Percentiles rank a stretch among this genome's conserved stretches.
These are phyloP conservation scores for Notechis scutatus DNA, from an alignment of 2,113 vertebrate species.

Conservation along the genomic window DNA sequence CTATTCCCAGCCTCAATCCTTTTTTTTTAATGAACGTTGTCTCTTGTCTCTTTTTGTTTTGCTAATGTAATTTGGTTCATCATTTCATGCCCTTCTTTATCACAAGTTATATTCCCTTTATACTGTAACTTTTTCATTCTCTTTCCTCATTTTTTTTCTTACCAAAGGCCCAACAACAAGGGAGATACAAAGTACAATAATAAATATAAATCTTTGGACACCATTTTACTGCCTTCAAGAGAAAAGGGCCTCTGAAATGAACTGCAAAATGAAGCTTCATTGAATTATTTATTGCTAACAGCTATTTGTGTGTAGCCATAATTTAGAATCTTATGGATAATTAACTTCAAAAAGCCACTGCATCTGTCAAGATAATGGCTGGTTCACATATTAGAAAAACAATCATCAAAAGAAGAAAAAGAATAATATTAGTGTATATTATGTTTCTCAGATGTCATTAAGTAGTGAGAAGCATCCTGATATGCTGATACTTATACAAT, in stretches of 20 bases:
- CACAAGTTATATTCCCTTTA: not conserved
- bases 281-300: constrained; percentile 64
- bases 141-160: not conserved
- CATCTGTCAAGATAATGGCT: constrained; percentile 28
- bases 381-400: not conserved
- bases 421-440: no score
- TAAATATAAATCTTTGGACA: constrained; percentile 17
- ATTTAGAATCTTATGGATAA: constrained; percentile 47
- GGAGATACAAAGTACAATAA: not conserved
- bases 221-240: constrained; percentile 29
- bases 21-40: no score
- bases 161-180: constrained; percentile 1
- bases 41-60: not conserved
- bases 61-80: not conserved
- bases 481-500: not conserved
- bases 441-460: no score
- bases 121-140: not conserved
- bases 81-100: not conserved
- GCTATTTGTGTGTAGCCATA: constrained; percentile 42
- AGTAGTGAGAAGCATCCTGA: no score
- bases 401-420: no score
- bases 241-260: constrained; percentile 36
- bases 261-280: constrained; percentile 31
- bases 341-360: constrained; percentile 23
- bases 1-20: not conserved